Evolutionary conservation across 2,113 vertebrate species (phyloP).

Genomic region (Marmota flaviventris): DNA sequence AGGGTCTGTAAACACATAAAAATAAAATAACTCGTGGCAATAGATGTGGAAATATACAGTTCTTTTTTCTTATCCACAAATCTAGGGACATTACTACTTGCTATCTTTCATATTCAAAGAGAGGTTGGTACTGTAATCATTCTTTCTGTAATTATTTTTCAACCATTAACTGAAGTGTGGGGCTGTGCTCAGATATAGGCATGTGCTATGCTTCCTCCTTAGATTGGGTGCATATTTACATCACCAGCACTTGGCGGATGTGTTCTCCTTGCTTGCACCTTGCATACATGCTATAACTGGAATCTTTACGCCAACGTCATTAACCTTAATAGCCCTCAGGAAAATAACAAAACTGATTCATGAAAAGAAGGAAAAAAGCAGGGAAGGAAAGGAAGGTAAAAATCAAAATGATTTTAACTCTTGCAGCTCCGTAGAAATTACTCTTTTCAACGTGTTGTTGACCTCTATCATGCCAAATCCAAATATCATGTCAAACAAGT

Average conservation of each 20-base stretch:
- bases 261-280: neutral
- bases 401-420: neutral
- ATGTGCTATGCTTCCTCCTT: neutral
- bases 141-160: constrained; percentile 46
- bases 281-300: neutral
- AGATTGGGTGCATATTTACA: neutral
- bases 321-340: neutral
- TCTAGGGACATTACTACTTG: neutral
- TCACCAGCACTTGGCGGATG: neutral
- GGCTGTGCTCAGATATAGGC: neutral
- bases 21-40: neutral
- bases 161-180: neutral
- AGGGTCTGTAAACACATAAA: neutral
- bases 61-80: neutral
- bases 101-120: neutral
- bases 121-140: neutral
- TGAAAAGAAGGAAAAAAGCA: neutral
- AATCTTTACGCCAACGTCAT: neutral
- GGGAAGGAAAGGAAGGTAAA: neutral
- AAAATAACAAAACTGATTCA: neutral
- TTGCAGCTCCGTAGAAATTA: neutral
- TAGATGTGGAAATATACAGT: neutral
- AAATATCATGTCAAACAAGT: neutral
- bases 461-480: neutral
- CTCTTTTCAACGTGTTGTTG: neutral